Evolutionary conservation across 2,888 invertebrate species (phyloP).

Genomic region (Acanthoscelides obtectus): DNA sequence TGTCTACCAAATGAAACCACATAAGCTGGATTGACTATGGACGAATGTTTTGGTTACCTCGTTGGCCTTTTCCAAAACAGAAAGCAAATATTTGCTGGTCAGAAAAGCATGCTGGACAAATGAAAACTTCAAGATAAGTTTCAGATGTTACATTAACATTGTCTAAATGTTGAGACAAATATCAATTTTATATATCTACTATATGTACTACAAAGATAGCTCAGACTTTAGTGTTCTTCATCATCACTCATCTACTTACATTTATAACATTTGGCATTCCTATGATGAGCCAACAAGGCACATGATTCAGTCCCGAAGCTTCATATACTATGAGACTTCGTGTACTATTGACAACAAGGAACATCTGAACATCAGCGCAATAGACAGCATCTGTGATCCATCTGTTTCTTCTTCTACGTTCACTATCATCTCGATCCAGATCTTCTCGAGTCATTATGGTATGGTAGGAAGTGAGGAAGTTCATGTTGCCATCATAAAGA

Average conservation of each 20-base stretch:
- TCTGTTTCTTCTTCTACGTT: constrained; percentile 41
- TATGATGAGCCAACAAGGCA: constrained; percentile 54
- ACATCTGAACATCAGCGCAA: constrained; percentile 52
- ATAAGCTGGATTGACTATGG: too few species aligned
- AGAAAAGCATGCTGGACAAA: too few species aligned
- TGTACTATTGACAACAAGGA: constrained; percentile 55
- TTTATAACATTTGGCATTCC: constrained; percentile 55
- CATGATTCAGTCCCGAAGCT: constrained; percentile 55
- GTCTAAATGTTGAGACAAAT: too few species aligned
- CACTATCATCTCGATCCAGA: constrained; percentile 41
- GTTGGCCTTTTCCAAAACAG: too few species aligned
- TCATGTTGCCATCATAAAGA: constrained; percentile 55
- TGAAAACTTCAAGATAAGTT: too few species aligned
- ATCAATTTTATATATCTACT: too few species aligned
- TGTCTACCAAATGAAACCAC: too few species aligned
- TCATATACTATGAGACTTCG: constrained; percentile 59
- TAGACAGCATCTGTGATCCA: constrained; percentile 63
- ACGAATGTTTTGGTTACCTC: too few species aligned
- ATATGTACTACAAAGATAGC: too few species aligned
- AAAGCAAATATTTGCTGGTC: too few species aligned
- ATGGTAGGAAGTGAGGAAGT: constrained; percentile 50
- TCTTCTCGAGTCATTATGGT: constrained; percentile 54
- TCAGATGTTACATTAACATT: too few species aligned
- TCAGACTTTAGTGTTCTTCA: too few species aligned
- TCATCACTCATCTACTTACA: constrained; percentile 38